Evolutionary conservation across 1,140 invertebrate species (phyloP).

Genomic region (Pseudobourletiella spinata): DNA sequence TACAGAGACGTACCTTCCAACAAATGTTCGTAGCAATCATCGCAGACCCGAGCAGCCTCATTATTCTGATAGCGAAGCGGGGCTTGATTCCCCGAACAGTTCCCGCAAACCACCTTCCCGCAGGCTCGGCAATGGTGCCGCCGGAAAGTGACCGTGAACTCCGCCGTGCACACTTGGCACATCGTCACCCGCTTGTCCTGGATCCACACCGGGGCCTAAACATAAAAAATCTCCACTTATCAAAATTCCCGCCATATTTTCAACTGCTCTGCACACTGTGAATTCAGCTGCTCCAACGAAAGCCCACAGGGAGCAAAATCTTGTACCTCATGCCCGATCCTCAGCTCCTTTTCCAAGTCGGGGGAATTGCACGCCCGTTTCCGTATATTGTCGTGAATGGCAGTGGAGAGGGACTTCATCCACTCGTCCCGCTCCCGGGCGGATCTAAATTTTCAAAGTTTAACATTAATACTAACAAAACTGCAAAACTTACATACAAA

Average conservation of each 20-base stretch:
- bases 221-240: no score
- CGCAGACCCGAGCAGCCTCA: slow-evolving; percentile 50
- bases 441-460: slow-evolving; percentile 41
- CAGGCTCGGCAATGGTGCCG: slow-evolving; percentile 67
- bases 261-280: no score
- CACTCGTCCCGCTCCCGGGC: slow-evolving; percentile 56
- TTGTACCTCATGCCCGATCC: no score
- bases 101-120: slow-evolving; percentile 64
- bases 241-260: no score
- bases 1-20: slow-evolving; percentile 43
- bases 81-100: slow-evolving; percentile 59
- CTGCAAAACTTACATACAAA: neutral
- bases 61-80: slow-evolving; percentile 56
- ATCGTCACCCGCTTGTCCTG: slow-evolving; percentile 59
- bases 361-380: no score
- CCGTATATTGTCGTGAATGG: no score
- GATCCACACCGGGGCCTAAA: slow-evolving; percentile 55
- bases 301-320: no score
- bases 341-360: no score
- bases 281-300: no score
- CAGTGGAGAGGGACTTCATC: no score
- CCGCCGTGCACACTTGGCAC: slow-evolving; percentile 62
- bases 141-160: slow-evolving; percentile 62
- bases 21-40: slow-evolving; percentile 49
- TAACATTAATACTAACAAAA: neutral